Conservation (phyloP, 2,888 invertebrate genomes). For the Tuta absoluta region DNA sequence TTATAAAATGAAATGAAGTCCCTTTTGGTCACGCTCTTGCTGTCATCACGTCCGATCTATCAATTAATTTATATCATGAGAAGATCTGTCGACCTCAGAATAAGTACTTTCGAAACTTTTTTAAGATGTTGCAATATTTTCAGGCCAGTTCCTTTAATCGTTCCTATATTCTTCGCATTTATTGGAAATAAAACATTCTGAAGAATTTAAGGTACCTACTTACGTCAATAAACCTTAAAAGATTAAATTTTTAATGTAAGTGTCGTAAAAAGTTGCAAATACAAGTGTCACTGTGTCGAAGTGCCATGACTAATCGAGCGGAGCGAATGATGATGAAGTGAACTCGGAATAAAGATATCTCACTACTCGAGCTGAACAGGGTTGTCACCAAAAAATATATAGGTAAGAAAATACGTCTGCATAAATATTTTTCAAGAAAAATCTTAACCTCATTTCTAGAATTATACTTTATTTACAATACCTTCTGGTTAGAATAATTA, state of each 20-base stretch:
- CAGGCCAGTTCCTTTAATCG: not conserved
- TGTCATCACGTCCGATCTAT: slow-evolving; percentile 66
- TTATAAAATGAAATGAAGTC: slow-evolving; percentile 38
- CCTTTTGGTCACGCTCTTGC: slow-evolving; percentile 35
- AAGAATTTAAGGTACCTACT: not conserved
- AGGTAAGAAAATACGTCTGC: not conserved
- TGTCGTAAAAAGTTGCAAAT: slow-evolving; percentile 19
- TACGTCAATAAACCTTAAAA: not conserved
- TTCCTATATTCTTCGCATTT: no score
- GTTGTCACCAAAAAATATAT: slow-evolving; percentile 39
- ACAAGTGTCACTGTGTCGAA: slow-evolving; percentile 32
- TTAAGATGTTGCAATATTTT: slow-evolving; percentile 41
- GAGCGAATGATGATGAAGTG: slow-evolving; percentile 63
- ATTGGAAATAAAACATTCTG: no score
- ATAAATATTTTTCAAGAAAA: no score
- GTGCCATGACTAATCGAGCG: slow-evolving; percentile 60
- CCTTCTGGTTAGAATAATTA: no score
- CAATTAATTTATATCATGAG: slow-evolving; percentile 67
- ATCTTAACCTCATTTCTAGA: no score
- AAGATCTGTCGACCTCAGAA: slow-evolving; percentile 53
- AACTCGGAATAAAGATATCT: slow-evolving; percentile 64
- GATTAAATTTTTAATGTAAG: not conserved
- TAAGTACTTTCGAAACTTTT: slow-evolving; percentile 41
- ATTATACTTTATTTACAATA: no score
- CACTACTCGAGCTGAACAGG: slow-evolving; percentile 44